Percentiles rank a stretch among this genome's conserved stretches.
Evolutionary conservation across 1,140 invertebrate species (phyloP).

Genomic region (Druon quercuslanigerum): DNA sequence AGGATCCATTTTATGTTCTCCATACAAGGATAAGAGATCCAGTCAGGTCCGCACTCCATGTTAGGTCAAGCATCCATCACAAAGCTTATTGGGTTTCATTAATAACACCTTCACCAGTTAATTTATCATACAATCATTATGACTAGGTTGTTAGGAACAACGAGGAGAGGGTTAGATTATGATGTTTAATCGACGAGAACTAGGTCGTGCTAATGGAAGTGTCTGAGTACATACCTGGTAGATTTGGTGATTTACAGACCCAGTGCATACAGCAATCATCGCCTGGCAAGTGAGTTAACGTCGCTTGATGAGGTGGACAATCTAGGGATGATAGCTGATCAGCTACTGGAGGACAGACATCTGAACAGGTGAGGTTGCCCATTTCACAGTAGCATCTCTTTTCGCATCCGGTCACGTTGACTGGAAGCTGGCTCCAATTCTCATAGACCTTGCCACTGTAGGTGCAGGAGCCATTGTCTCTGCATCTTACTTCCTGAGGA

Average conservation of each 20-base stretch:
- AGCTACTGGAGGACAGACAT: constrained; percentile 84
- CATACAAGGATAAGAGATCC: constrained; percentile 44
- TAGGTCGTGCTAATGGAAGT: not conserved
- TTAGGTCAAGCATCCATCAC: constrained; percentile 52
- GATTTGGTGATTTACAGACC: constrained; percentile 74
- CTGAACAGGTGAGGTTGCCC: constrained; percentile 89
- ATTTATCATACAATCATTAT: constrained; percentile 5
- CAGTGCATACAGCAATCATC: constrained; percentile 88
- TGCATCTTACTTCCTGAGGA: constrained; percentile 83
- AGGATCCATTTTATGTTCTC: not conserved
- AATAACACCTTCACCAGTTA: constrained; percentile 48
- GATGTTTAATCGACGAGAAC: not conserved
- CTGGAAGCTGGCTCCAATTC: constrained; percentile 76
- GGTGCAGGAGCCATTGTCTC: constrained; percentile 85
- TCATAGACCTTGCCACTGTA: constrained; percentile 81
- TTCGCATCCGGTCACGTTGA: constrained; percentile 86
- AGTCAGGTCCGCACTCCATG: constrained; percentile 61
- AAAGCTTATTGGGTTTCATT: constrained; percentile 1
- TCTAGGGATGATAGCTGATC: constrained; percentile 84
- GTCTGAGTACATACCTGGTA: constrained; percentile 49
- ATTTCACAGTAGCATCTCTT: constrained; percentile 90
- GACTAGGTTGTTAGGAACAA: not conserved
- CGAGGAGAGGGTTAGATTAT: not conserved
- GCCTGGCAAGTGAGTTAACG: constrained; percentile 81
- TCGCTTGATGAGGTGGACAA: constrained; percentile 82